Evolutionary conservation across 2,888 invertebrate species (phyloP).

Genomic region (Mantis religiosa): DNA sequence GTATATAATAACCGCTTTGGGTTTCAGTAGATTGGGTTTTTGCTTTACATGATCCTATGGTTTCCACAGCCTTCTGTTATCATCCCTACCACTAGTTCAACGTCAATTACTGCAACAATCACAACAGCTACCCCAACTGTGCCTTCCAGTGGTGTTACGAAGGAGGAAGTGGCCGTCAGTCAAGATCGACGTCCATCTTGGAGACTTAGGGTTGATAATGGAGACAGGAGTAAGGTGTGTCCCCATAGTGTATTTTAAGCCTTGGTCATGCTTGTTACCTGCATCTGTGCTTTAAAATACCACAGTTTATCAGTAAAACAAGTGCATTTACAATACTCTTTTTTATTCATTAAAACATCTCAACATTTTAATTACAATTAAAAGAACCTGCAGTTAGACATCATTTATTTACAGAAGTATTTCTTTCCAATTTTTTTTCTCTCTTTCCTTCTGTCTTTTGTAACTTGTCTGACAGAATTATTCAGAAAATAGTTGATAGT

Average conservation of each 20-base stretch:
- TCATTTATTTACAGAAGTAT: too few relatives aligned
- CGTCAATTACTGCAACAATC: conserved; percentile 53
- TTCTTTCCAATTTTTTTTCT: too few relatives aligned
- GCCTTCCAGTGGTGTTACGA: conserved; percentile 37
- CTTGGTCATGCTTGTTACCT: background rate
- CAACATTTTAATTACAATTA: too few relatives aligned
- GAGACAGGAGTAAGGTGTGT: conserved; percentile 71
- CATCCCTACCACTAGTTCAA: conserved; percentile 27
- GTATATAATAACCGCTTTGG: background rate
- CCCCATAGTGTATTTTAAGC: background rate
- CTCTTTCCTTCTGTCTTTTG: too few relatives aligned
- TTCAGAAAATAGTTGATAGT: too few relatives aligned
- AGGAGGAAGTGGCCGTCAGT: conserved; percentile 30
- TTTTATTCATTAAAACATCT: too few relatives aligned
- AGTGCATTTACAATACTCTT: too few relatives aligned
- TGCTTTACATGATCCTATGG: conserved; percentile 9
- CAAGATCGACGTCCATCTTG: conserved; percentile 85
- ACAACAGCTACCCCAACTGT: conserved; percentile 51
- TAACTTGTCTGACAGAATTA: too few relatives aligned
- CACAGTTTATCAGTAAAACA: background rate
- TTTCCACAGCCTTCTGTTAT: conserved; percentile 22
- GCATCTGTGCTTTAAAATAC: background rate
- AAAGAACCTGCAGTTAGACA: too few relatives aligned
- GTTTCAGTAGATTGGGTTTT: background rate
- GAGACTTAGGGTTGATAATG: conserved; percentile 85